Evolutionary conservation across 1,140 invertebrate species (phyloP).

Genomic region (Marisa cornuarietis): DNA sequence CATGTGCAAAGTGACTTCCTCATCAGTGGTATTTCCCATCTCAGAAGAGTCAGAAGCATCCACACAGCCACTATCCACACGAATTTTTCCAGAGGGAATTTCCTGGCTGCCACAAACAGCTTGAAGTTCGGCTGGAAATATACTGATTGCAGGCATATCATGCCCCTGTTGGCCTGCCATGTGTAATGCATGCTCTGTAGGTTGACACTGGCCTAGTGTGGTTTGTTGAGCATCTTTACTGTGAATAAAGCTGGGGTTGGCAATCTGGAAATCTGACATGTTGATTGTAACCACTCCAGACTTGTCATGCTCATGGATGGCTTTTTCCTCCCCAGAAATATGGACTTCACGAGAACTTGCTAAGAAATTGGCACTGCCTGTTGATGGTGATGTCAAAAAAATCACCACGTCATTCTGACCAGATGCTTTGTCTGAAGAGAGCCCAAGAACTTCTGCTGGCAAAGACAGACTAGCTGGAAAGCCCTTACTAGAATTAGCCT

Average conservation of each 20-base stretch:
- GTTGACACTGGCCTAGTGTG: background rate
- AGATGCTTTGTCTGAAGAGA: background rate
- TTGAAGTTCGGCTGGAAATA: background rate
- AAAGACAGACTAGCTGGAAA: conserved; percentile 13
- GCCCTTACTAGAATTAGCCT: conserved; percentile 1
- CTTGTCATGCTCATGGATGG: background rate
- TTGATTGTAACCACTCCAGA: background rate
- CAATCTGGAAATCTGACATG: conserved; percentile 24
- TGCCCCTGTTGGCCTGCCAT: background rate
- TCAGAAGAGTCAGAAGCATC: background rate
- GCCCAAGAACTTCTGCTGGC: conserved; percentile 14
- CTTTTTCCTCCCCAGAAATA: background rate
- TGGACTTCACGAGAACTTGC: background rate
- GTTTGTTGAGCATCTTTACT: background rate
- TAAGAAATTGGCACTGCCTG: conserved; percentile 6
- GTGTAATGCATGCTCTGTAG: too few species aligned
- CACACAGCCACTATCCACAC: background rate
- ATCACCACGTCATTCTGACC: conserved; percentile 11
- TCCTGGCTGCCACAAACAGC: background rate
- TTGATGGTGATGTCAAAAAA: conserved; percentile 16
- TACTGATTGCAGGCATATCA: background rate
- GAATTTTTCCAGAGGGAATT: background rate
- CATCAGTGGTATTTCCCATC: conserved; percentile 10
- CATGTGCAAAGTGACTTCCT: conserved; percentile 22
- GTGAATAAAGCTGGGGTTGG: conserved; percentile 20